phyloP scores from a whole-genome alignment of 2,113 vertebrate species.

The Lota lota region DNA sequence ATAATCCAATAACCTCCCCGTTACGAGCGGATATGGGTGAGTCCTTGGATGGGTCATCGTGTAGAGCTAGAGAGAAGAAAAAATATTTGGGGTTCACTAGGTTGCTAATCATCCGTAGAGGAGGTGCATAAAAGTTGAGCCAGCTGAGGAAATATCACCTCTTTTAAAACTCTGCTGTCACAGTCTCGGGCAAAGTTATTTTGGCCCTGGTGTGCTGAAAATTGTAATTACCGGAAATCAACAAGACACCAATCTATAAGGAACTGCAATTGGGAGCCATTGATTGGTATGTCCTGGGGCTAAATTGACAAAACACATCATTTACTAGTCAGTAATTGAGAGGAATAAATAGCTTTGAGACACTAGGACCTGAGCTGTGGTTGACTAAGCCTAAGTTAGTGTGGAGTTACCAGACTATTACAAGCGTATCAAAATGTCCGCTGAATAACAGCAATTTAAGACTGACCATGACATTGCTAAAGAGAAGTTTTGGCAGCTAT shows the following conservation, averaged over 20 bases:
- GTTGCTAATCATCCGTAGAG: slow-evolving; percentile 12
- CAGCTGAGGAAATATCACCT: slow-evolving; percentile 4
- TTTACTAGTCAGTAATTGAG: slow-evolving; percentile 38
- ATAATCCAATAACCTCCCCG: no score
- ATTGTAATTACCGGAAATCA: slow-evolving; percentile 37
- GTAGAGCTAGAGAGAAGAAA: no score
- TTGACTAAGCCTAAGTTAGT: slow-evolving; percentile 6
- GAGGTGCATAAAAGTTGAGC: not conserved
- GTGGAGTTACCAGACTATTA: slow-evolving; percentile 34
- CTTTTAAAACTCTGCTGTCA: slow-evolving; percentile 10
- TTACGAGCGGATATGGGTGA: no score
- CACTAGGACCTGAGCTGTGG: not conserved
- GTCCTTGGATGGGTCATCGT: no score
- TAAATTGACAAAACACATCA: slow-evolving; percentile 24
- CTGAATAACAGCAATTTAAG: slow-evolving; percentile 12
- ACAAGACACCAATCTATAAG: slow-evolving; percentile 34
- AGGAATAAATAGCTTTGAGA: slow-evolving; percentile 9
- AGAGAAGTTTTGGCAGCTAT: slow-evolving; percentile 55
- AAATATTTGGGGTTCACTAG: not conserved
- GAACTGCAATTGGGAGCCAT: slow-evolving; percentile 42
- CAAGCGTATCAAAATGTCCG: slow-evolving; percentile 43
- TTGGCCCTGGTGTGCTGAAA: slow-evolving; percentile 24
- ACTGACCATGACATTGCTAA: slow-evolving; percentile 20
- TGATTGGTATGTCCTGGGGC: slow-evolving; percentile 36
- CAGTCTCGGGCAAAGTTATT: slow-evolving; percentile 34